Conservation (phyloP, 35 echinoderm and acorn worm species). For the Heliocidaris tuberculata region DNA sequence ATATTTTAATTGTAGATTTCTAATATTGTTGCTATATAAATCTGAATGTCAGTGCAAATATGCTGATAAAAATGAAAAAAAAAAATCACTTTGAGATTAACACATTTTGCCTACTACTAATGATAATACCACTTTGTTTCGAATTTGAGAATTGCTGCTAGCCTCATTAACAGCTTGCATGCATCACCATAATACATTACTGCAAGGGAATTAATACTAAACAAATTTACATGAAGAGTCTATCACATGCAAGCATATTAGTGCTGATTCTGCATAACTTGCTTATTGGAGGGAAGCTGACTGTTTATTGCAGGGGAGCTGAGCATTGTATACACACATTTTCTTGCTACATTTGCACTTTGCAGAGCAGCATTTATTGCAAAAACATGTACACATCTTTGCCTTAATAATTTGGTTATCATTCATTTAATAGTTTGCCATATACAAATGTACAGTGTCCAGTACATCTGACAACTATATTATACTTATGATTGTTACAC, state of each 20-base stretch:
- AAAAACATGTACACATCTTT: neutral
- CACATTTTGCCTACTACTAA: neutral
- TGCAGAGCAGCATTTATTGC: neutral
- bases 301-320: neutral
- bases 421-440: no score
- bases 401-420: no score
- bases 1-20: neutral
- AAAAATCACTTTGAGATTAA: neutral
- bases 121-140: constrained; percentile 4
- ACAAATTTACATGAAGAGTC: neutral
- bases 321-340: neutral
- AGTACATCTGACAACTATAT: no score
- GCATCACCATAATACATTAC: neutral
- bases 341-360: neutral
- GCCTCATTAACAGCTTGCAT: constrained; percentile 23
- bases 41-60: neutral
- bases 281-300: neutral
- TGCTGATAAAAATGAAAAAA: neutral
- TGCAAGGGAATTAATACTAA: neutral
- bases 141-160: neutral
- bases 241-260: neutral
- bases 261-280: neutral
- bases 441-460: no score
- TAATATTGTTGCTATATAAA: neutral
- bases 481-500: no score